A percentile compares a stretch with the other conserved stretches of the same genome.
Evolutionary conservation across 2,113 vertebrate species (phyloP).

Genomic region (Heterotis niloticus): DNA sequence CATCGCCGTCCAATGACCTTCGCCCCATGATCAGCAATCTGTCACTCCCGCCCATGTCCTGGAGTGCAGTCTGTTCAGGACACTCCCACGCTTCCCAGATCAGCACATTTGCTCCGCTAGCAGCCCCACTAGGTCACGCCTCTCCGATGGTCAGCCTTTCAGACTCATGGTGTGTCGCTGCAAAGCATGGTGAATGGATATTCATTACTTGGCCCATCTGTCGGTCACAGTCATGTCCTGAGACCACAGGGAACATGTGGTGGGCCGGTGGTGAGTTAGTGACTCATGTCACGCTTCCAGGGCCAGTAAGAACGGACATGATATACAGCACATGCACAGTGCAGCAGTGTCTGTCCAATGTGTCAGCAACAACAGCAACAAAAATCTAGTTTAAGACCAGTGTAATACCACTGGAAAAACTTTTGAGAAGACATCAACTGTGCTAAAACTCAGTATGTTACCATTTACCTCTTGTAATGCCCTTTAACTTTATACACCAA

Average conservation of each 20-base stretch:
- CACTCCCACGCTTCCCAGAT: not conserved
- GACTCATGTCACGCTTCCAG: too few species aligned
- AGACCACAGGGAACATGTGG: not conserved
- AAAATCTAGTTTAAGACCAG: too few species aligned
- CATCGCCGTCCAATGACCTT: not conserved
- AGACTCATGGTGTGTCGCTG: not conserved
- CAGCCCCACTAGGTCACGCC: not conserved
- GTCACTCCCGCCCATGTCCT: not conserved
- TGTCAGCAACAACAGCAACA: not conserved
- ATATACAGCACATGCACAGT: too few species aligned
- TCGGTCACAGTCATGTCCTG: not conserved
- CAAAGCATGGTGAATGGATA: not conserved
- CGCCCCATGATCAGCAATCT: not conserved
- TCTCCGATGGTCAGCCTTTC: not conserved
- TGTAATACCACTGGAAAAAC: too few species aligned
- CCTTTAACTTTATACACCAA: too few species aligned
- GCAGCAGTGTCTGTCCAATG: not conserved
- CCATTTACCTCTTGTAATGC: too few species aligned
- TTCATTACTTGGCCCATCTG: not conserved
- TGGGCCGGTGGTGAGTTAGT: not conserved
- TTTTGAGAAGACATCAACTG: too few species aligned
- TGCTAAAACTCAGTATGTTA: too few species aligned
- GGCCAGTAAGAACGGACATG: not conserved
- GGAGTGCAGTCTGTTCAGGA: conserved; percentile 9
- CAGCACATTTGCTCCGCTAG: too few species aligned